Conservation (phyloP, 2,113 vertebrate genomes). For the Illadopsis cleaveri region DNA sequence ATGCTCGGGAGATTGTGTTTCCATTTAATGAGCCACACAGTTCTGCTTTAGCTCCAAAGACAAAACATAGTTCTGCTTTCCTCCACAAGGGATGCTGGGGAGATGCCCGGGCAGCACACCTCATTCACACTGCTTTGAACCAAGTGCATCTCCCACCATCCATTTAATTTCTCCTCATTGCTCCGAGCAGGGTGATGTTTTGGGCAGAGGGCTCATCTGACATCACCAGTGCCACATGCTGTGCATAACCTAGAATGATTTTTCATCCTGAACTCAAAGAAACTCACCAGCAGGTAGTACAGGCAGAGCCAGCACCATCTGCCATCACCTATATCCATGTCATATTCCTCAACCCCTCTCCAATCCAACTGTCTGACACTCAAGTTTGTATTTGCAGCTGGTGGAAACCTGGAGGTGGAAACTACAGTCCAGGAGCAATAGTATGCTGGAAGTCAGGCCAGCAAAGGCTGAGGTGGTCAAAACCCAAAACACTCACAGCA, state of each 20-base stretch:
- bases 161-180: not conserved
- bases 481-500: not conserved
- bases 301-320: not conserved
- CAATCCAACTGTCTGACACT: not conserved
- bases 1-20: not conserved
- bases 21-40: not conserved
- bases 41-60: not conserved
- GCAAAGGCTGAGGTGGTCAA: not conserved
- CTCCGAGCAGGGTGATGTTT: fast-evolving
- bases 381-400: not conserved
- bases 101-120: fast-evolving
- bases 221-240: not conserved
- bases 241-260: not conserved
- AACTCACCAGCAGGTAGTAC: not conserved
- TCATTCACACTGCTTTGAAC: not conserved
- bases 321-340: too few species aligned
- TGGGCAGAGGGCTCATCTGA: not conserved
- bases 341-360: not conserved
- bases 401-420: not conserved
- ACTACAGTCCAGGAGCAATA: not conserved
- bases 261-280: not conserved
- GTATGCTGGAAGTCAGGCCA: not conserved
- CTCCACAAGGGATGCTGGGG: fast-evolving
- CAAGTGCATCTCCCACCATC: not conserved
- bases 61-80: not conserved